These are phyloP conservation scores for Hypena proboscidalis DNA, from an alignment of 2,888 invertebrate species.

Conservation along the genomic window DNA sequence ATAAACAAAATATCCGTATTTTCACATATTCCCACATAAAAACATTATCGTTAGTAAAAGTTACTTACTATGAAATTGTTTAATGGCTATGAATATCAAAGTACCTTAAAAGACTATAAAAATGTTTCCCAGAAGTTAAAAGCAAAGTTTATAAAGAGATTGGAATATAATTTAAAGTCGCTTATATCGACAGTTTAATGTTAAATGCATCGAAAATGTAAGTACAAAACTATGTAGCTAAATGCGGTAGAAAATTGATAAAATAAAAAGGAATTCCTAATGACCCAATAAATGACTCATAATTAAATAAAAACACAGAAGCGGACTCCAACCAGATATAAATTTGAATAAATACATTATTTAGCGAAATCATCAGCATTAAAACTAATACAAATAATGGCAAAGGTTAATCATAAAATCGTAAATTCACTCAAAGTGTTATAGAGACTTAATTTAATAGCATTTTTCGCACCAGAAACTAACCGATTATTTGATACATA, in stretches of 20 bases:
- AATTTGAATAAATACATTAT: conserved; percentile 17
- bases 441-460: conserved; percentile 33
- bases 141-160: conserved; percentile 45
- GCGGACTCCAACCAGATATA: conserved; percentile 7
- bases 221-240: conserved; percentile 41
- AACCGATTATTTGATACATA: conserved; percentile 51
- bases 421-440: conserved; percentile 25
- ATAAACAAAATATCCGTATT: conserved; percentile 18
- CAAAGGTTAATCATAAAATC: conserved; percentile 41
- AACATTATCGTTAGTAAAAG: conserved; percentile 27
- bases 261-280: conserved; percentile 8
- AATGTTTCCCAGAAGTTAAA: conserved; percentile 36
- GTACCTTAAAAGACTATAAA: conserved; percentile 40
- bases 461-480: conserved; percentile 46
- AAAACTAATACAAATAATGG: conserved; percentile 41
- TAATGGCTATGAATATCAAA: conserved; percentile 44
- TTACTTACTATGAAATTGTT: conserved; percentile 37
- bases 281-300: conserved; percentile 6
- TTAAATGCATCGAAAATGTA: conserved; percentile 32
- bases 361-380: conserved; percentile 20
- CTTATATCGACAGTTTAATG: conserved; percentile 43
- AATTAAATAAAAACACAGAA: conserved; percentile 4
- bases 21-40: conserved; percentile 31
- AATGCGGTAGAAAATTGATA: conserved; percentile 6
- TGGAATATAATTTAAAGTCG: conserved; percentile 36